phyloP scores from a whole-genome alignment of 2,113 vertebrate genomes.

The Bettongia penicillata region DNA sequence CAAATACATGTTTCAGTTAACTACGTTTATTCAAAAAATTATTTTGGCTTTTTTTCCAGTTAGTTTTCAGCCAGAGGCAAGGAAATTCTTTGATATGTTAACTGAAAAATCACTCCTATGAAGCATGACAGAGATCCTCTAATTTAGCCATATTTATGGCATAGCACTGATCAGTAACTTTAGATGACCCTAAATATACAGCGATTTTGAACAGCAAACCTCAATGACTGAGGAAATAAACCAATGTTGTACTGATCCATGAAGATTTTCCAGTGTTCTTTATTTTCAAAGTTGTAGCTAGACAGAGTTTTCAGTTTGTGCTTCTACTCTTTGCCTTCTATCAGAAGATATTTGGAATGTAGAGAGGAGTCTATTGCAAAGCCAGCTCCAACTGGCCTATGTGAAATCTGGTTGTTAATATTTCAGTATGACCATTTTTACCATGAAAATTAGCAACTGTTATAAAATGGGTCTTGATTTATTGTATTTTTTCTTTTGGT shows the following conservation, averaged over 20 bases:
- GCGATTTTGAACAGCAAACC: not conserved
- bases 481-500: not conserved
- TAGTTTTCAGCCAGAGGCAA: not conserved
- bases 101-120: not conserved
- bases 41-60: not conserved
- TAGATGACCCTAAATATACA: not conserved
- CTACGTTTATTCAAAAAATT: not conserved
- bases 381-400: not conserved
- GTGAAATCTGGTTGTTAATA: not conserved
- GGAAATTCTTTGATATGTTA: not conserved
- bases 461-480: not conserved
- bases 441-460: not conserved
- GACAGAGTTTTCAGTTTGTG: not conserved
- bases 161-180: not conserved
- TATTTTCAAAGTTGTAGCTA: not conserved
- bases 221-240: not conserved
- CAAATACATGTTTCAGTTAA: not conserved
- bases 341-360: not conserved
- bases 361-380: not conserved
- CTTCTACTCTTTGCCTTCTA: not conserved
- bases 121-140: not conserved
- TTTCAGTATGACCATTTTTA: not conserved
- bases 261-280: not conserved
- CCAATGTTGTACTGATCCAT: not conserved
- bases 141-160: not conserved